phyloP scores from a whole-genome alignment of 2,113 vertebrate species.

The Lonchura striata region DNA sequence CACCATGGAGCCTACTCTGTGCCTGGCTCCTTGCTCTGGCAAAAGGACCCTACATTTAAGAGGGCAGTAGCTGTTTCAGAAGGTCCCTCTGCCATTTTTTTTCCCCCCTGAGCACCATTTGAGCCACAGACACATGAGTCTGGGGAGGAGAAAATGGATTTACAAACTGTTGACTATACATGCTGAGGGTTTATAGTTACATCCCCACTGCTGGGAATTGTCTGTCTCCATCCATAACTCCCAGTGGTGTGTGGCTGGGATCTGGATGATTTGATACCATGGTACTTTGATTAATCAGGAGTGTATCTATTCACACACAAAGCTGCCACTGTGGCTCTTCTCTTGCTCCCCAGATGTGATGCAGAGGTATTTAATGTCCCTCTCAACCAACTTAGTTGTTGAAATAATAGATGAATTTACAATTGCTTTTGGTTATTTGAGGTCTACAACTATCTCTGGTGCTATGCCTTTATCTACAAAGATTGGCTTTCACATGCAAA shows the following conservation, averaged over 20 bases:
- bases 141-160: not conserved
- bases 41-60: not conserved
- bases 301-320: not conserved
- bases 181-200: not conserved
- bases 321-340: not conserved
- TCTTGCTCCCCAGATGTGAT: not conserved
- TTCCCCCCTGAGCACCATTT: not conserved
- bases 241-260: fast-evolving
- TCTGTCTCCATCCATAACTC: not conserved
- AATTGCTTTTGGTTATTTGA: not conserved
- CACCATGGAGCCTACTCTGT: not conserved
- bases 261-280: not conserved
- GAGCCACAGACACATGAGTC: fast-evolving
- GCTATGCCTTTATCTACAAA: not conserved
- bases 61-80: not conserved
- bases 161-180: not conserved
- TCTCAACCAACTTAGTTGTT: not conserved
- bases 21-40: not conserved
- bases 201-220: not conserved
- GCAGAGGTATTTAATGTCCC: not conserved
- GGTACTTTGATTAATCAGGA: not conserved
- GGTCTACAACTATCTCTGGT: not conserved
- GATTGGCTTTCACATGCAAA: not conserved
- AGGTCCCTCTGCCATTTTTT: not conserved
- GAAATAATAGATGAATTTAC: not conserved